A percentile compares a stretch with the other conserved stretches of the same genome.
phyloP scores from a whole-genome alignment of 2,113 vertebrate species.

The Cinclus cinclus region DNA sequence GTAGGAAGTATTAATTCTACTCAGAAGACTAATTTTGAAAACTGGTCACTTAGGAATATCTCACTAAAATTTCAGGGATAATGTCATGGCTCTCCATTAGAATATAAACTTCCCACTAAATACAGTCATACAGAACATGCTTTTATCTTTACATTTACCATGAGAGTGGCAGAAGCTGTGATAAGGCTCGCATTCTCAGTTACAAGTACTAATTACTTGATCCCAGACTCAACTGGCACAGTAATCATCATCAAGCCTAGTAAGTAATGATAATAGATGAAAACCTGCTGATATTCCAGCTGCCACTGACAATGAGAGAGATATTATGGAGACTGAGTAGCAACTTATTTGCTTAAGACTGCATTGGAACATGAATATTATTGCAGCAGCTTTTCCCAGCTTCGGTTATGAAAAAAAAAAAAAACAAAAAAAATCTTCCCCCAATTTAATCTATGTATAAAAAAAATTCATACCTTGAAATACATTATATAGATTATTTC shows the following conservation, averaged over 20 bases:
- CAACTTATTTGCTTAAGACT: slow-evolving; percentile 19
- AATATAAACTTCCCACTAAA: neutral
- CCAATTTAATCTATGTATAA: neutral
- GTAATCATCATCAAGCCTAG: slow-evolving; percentile 37
- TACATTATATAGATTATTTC: neutral
- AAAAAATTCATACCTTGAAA: neutral
- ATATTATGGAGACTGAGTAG: neutral
- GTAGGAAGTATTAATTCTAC: neutral
- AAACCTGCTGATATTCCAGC: slow-evolving; percentile 58
- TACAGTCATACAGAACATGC: neutral
- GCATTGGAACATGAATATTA: neutral
- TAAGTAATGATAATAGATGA: slow-evolving; percentile 59
- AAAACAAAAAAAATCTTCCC: neutral
- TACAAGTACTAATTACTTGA: slow-evolving; percentile 37
- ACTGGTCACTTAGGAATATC: neutral
- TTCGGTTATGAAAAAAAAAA: neutral
- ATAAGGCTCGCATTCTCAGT: neutral
- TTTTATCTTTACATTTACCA: neutral
- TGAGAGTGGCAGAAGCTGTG: neutral
- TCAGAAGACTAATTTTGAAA: neutral
- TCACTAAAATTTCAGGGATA: neutral
- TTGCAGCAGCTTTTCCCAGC: neutral
- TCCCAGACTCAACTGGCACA: neutral
- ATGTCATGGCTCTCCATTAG: neutral
- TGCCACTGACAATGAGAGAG: slow-evolving; percentile 26